These are phyloP conservation scores for Gambusia holbrooki DNA, from an alignment of 2,113 vertebrate species.

Conservation along the genomic window DNA sequence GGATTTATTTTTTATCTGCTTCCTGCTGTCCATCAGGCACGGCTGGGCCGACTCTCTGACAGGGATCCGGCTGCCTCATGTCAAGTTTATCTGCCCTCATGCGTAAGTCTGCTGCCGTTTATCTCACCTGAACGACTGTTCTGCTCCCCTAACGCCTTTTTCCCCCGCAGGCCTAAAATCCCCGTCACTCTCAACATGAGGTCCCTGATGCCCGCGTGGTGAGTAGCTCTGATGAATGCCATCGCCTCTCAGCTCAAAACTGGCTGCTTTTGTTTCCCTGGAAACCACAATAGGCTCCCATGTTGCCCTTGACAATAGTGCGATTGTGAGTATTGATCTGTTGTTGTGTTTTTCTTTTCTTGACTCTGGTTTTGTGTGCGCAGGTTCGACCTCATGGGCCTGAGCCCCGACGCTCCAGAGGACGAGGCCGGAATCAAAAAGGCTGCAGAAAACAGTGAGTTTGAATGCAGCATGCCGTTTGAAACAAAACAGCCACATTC, in stretches of 20 bases:
- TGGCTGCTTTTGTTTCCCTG: conserved; percentile 51
- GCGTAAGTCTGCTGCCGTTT: conserved; percentile 86
- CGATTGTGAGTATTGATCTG: conserved; percentile 40
- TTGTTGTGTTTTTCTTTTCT: background rate
- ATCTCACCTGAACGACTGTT: background rate
- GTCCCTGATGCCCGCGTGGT: conserved; percentile 95
- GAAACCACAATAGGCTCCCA: conserved; percentile 42
- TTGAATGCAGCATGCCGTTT: background rate
- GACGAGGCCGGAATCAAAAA: conserved; percentile 97
- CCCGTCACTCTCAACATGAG: conserved; percentile 97
- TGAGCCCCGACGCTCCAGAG: conserved; percentile 90
- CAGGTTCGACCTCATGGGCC: conserved; percentile 97
- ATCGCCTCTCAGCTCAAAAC: conserved; percentile 34
- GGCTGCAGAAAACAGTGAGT: conserved; percentile 94
- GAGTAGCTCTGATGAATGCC: conserved; percentile 66
- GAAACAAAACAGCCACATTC: background rate
- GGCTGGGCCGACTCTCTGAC: conserved; percentile 93
- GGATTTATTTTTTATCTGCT: conserved; percentile 13
- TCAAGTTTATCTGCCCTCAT: conserved; percentile 97
- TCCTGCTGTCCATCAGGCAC: conserved; percentile 80
- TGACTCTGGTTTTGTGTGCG: conserved; percentile 20
- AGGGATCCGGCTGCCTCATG: conserved; percentile 89
- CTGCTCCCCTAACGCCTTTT: background rate
- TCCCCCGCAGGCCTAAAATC: conserved; percentile 85
- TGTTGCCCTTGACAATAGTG: conserved; percentile 39